Evolutionary conservation across 1,140 invertebrate species (phyloP), one percentile per base, ranked within the genome.

Genomic region (Vanessa atalanta): DNA sequence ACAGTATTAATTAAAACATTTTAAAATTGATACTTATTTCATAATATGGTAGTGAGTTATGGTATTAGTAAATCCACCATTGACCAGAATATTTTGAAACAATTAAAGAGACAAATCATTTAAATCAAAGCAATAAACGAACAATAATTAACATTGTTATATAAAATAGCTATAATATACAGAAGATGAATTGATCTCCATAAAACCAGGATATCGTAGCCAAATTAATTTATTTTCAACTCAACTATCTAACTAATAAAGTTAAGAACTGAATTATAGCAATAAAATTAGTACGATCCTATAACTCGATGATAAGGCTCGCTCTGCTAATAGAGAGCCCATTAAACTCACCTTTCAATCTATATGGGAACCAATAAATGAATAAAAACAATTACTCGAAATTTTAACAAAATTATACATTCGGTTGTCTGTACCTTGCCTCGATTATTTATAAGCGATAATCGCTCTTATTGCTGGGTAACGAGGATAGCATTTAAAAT

Each of bases 331-430:
- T 84, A 87, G 85, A 86, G 72, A 79, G 74, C 74, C 85, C 75
- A 88, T 89, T 87, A 88, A 81, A 85, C 81, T 83, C 83, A 85
- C 88, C 84, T 87, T 85, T 86, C 81, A 81, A 75, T 70, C 73
- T 85, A 79, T 83, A 84, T 84, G 77, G 77, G 74, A 77, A 81
- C 78, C 78, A 80, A 87, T 88, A 88, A 88, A 88, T 87, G 85
- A 86, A 88, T 88, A 88, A 88, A 88, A 88, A 88, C 86, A 90
- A 88, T 88, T 88, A 88, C 81, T 69, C 47, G 14, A 26, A n/a
- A 31, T 5, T 43, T 26, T 13, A 50, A 60, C 72, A 57, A 70
- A 37, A 9, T 43, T 77, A 53, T 26, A 8, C 60, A 57, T 76
- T 64, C 72, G 23, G 51, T 43, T 70, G 2, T n/a, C 13, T 70